Evolutionary conservation across 2,888 invertebrate genomes (phyloP), one percentile per base, ranked within the genome.

Genomic region (Troilus luridus): DNA sequence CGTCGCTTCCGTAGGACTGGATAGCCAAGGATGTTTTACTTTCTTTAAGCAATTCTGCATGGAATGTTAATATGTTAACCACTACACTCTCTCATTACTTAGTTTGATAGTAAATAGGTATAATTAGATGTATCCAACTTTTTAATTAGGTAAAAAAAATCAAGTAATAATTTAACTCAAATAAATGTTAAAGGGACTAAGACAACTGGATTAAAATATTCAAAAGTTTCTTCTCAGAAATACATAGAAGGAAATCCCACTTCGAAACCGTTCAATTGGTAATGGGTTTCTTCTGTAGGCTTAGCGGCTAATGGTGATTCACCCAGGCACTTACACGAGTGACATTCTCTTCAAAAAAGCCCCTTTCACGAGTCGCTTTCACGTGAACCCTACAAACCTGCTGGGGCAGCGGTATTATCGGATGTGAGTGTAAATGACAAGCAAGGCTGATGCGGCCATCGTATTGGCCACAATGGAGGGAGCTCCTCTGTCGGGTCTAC

Each of bases 241-340:
- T 19, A 9, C 10, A 62, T 11, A 12, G 24, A 0, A 67, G 67
- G 11, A 24, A n/a, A 7, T 1, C 67, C 27, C 21, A 24, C 67
- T 1, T 14, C 67, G 24, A 67, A 67, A 67, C 67, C 12, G 67
- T 24, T 67, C 24, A 12, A 67, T 24, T 24, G 24, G 12, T 67
- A 67, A 67, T 67, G 67, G 67, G 24, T 14, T 67, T 67, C 67
- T 67, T 67, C 67, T 67, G 67, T 67, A 67, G 24, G 24, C 67
- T 27, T 24, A 27, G 27, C 24, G 27, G 67, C 24, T 67, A 27
- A 67, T 67, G 67, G 24, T 27, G 67, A 27, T 24, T 67, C 24
- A 67, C 12, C 12, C 0, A 24, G 14, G 67, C 24, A 67, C 67
- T 64, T 64, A 64, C n/a, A n/a, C 9, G 9, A 67, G n/a, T n/a